Conservation (phyloP, 2,888 invertebrate species). For the Chironomus riparius region DNA sequence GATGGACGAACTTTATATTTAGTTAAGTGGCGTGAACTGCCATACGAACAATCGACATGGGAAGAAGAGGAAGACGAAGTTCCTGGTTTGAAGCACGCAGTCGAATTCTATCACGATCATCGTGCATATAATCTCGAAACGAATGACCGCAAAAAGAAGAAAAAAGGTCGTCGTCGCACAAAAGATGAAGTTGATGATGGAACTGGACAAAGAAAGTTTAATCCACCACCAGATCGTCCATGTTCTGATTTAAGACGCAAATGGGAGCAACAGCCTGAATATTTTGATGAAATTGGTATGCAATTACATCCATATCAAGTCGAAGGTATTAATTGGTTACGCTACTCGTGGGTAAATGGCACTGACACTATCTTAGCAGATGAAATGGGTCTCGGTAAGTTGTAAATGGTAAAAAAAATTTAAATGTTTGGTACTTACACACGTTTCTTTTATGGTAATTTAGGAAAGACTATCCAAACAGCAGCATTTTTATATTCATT, state of each 20-base stretch:
- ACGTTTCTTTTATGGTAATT: slow-evolving; percentile 31
- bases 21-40: slow-evolving; percentile 95
- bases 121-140: slow-evolving; percentile 60
- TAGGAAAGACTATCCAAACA: slow-evolving; percentile 99
- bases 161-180: slow-evolving; percentile 63
- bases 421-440: too few relatives aligned
- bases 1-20: slow-evolving; percentile 81
- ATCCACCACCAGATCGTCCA: slow-evolving; percentile 80
- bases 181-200: slow-evolving; percentile 63
- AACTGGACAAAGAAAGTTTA: slow-evolving; percentile 53
- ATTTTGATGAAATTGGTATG: slow-evolving; percentile 87
- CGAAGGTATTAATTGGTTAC: slow-evolving; percentile 96
- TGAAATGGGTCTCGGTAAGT: slow-evolving; percentile 53
- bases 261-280: slow-evolving; percentile 87
- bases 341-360: slow-evolving; percentile 92
- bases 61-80: slow-evolving; percentile 88
- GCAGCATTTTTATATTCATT: slow-evolving; percentile 95
- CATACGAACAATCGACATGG: slow-evolving; percentile 97
- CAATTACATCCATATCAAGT: slow-evolving; percentile 95
- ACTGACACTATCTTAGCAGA: slow-evolving; percentile 98
- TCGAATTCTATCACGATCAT: slow-evolving; percentile 87
- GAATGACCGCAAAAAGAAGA: slow-evolving; percentile 53
- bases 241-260: slow-evolving; percentile 85
- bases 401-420: too few relatives aligned
- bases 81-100: slow-evolving; percentile 72